Base-by-base conservation (phyloP, 1,140 invertebrate species). In the Zaprionus vittiger region DNA sequence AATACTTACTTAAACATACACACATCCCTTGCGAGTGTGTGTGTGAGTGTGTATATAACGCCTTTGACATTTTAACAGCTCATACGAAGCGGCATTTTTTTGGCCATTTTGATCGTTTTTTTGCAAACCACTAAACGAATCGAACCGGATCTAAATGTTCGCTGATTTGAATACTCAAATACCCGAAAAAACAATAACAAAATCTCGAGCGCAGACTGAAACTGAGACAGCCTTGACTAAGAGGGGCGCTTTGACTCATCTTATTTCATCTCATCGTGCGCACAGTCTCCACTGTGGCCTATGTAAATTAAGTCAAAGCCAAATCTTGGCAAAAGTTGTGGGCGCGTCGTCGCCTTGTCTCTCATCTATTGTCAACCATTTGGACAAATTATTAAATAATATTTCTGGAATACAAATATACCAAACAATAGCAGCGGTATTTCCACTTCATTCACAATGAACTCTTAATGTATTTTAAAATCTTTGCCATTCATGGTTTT, bases 141-240 rank as follows among this genome's bases (percentile, higher is more conserved):
- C 74, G 83, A 87, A 87, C 84, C 83, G 83, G 83, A 87, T 87
- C 83, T 79, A 89, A 83, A 83, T 80, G 77, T 66, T 71, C 59
- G 74, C 80, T 77, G 77, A 83, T 82, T 83, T 83, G 73, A 68
- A 74, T 81, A 79, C 76, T 70, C 20, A 81, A 73, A 77, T 65
- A 69, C 47, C 37, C 47, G 47, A 20, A 64, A 65, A 60, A 68
- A 73, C 65, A 72, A 74, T 26, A 63, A 56, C 34, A 57, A 70
- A 55, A 38, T 24, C 59, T n/a, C 41, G 17, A 9, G 7, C 49
- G 14, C 34, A 38, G 55, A 66, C 55, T 61, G 56, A 47, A 17
- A 47, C 41, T 47, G 41, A 47, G n/a, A 61, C 61, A 72, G 74
- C 70, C 70, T 77, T 77, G 74, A 73, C 17, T 61, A 28, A 22